Conservation (phyloP, 2,888 invertebrate species). For the Thysanoteuthis rhombus region DNA sequence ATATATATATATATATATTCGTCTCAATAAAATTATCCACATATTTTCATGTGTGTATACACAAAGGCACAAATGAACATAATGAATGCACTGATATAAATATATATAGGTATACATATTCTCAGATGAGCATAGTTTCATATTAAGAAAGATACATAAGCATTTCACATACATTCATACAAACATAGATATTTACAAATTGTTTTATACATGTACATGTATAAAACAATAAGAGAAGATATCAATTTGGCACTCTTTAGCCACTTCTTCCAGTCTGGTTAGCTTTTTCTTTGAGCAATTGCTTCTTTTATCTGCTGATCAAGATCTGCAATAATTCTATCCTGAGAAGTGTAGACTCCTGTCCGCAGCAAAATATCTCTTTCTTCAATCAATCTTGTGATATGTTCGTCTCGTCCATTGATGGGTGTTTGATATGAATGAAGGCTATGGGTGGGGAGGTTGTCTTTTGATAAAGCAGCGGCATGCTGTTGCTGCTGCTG, state of each 20-base stretch:
- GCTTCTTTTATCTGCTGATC: conserved; percentile 67
- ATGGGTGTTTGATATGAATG: conserved; percentile 36
- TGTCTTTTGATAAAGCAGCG: not conserved
- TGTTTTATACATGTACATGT: not conserved
- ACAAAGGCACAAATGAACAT: not conserved
- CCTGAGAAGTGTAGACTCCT: conserved; percentile 67
- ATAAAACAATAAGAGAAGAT: not conserved
- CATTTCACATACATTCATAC: not conserved
- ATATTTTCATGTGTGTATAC: too few relatives aligned
- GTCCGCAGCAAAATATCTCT: conserved; percentile 67
- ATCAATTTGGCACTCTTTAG: not conserved
- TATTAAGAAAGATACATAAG: not conserved
- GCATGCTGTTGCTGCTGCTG: not conserved
- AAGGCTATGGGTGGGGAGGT: not conserved
- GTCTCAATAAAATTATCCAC: not conserved
- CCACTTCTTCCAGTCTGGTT: not conserved
- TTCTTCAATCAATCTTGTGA: conserved; percentile 66
- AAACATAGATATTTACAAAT: not conserved
- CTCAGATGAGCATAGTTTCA: not conserved
- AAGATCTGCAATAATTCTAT: conserved; percentile 68
- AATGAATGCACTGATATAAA: not conserved
- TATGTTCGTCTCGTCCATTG: conserved; percentile 60
- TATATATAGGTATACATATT: not conserved
- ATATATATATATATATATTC: not conserved
- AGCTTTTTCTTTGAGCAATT: conserved; percentile 55